Percentiles rank a stretch among this genome's conserved stretches.
phyloP scores from a whole-genome alignment of 2,113 vertebrate species.

The Cygnus buccinator region DNA sequence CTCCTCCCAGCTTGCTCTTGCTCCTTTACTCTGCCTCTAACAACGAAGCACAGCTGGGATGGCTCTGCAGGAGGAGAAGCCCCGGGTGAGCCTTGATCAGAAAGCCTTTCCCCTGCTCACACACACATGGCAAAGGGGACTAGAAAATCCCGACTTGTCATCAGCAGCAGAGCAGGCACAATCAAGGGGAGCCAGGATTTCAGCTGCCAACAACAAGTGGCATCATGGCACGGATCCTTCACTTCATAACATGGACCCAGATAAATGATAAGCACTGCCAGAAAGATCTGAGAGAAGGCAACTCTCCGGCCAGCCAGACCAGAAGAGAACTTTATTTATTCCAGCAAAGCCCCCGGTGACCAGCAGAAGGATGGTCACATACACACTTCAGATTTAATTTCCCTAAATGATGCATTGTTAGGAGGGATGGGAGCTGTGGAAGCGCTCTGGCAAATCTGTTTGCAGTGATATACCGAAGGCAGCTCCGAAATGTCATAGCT shows the following conservation, averaged over 20 bases:
- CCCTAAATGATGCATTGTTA: not conserved
- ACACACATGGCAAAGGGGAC: not conserved
- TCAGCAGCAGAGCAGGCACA: not conserved
- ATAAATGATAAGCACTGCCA: not conserved
- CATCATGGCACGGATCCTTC: not conserved
- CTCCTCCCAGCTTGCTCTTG: not conserved
- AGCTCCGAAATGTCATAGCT: not conserved
- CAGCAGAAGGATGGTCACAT: not conserved
- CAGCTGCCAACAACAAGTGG: not conserved
- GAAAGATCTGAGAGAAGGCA: not conserved
- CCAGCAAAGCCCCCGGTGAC: not conserved
- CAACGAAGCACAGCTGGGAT: not conserved
- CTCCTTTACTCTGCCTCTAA: not conserved
- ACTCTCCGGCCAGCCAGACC: rapidly evolving
- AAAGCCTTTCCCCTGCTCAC: not conserved
- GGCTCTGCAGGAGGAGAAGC: not conserved
- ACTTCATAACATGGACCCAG: not conserved
- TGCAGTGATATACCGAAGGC: not conserved
- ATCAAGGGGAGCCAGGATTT: not conserved
- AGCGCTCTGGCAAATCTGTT: not conserved
- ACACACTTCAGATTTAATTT: not conserved
- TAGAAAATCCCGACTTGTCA: not conserved
- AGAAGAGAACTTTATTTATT: not conserved
- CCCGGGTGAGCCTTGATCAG: not conserved
- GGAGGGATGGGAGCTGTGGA: not conserved